Evolutionary conservation across 2,113 vertebrate species (phyloP), one percentile per base, ranked within the genome.

Genomic region (Paramisgurnus dabryanus): DNA sequence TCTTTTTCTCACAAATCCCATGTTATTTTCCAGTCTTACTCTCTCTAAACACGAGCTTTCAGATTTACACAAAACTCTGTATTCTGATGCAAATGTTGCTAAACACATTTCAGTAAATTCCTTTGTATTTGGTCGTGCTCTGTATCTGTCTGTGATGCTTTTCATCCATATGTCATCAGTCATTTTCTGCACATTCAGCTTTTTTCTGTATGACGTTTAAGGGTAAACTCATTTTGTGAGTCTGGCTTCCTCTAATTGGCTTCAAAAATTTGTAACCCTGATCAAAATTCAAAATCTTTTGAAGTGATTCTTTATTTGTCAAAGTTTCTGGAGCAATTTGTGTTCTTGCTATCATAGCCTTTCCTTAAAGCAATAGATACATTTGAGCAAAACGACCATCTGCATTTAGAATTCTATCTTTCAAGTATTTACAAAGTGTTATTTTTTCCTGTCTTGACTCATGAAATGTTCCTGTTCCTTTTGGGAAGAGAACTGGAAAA

Each of bases 401-500:
- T 5, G 79, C 84, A 68, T 78, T 55, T 1, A 84, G 49, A 4
- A 84, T 75, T 8, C 64, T 50, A 47, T 18, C 22, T 17, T 84
- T 84, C 12, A 82, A 63, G 18, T 79, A 85, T 6, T 41, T 2
- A 18, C 49, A 58, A 12, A 80, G 17, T 12, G 67, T 81, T 5
- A 82, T 11, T 69, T 40, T 74, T 11, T 71, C 3, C 18, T 40
- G 2, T 39, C 67, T 41, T 17, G 4, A 3, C 8, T 75, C 64
- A 68, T 66, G 45, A 57, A 57, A 84, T 3, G 69, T 75, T 5
- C 4, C 6, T 2, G 22, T 4, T 2, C 76, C 83, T 5, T 5
- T 22, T 1, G 80, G 83, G 50, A 64, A 82, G 0, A 85, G 10
- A 10, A 80, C 83, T 9, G 80, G 83, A 55, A 82, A 85, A 72